Evolutionary conservation across 1,140 invertebrate species (phyloP).

Genomic region (Diachasma alloeum): DNA sequence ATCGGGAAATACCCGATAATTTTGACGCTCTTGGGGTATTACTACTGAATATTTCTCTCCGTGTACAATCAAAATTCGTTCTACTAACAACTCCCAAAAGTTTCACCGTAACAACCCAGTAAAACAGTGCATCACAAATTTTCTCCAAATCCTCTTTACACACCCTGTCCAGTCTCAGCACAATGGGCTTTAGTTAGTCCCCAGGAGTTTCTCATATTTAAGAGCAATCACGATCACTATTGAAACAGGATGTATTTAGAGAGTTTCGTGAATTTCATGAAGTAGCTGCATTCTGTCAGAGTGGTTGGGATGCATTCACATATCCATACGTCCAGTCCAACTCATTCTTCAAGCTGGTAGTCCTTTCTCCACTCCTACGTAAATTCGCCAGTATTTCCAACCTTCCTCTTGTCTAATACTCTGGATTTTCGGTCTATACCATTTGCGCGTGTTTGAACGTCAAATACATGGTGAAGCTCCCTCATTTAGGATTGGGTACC

Average conservation of each 20-base stretch:
- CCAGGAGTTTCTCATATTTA: background rate
- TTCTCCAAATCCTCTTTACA: too few relatives aligned
- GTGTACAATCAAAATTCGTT: background rate
- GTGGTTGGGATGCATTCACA: background rate
- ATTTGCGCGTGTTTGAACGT: constrained; percentile 2
- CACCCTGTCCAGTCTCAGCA: background rate
- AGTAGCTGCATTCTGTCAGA: background rate
- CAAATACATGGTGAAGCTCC: background rate
- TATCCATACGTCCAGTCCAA: background rate
- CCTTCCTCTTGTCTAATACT: too few relatives aligned
- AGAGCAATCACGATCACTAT: background rate
- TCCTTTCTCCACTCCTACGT: too few relatives aligned
- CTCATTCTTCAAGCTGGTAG: too few relatives aligned
- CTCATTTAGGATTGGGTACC: background rate
- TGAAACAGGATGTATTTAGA: background rate
- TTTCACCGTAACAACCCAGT: background rate
- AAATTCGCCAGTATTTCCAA: too few relatives aligned
- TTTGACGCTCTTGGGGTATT: too few relatives aligned
- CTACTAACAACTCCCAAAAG: background rate
- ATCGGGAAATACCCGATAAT: too few relatives aligned
- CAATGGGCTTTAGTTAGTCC: background rate
- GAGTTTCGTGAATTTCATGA: background rate
- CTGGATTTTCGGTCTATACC: too few relatives aligned
- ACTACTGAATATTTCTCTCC: too few relatives aligned
- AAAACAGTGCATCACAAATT: too few relatives aligned